These are phyloP conservation scores for Sclerurus mexicanus DNA, from an alignment of 2,113 vertebrate genomes.

Conservation along the genomic window DNA sequence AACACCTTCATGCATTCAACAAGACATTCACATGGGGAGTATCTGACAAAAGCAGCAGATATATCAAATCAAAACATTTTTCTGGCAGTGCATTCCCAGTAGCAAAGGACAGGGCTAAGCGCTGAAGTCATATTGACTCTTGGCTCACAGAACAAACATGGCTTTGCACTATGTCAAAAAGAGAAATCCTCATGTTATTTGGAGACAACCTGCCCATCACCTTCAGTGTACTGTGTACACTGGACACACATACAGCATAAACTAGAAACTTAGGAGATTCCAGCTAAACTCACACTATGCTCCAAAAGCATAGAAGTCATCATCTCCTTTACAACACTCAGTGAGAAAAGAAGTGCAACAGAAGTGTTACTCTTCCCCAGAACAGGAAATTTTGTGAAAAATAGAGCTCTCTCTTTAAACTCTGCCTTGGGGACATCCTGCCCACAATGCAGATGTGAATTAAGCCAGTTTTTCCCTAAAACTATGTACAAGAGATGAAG, in stretches of 20 bases:
- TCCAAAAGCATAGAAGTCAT: fast-evolving
- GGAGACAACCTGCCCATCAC: too few species aligned
- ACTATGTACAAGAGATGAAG: neutral
- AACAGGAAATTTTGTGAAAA: neutral
- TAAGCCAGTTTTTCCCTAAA: neutral
- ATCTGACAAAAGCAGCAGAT: neutral
- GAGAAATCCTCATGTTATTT: neutral
- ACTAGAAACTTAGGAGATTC: neutral
- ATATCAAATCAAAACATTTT: fast-evolving
- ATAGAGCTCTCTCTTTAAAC: neutral
- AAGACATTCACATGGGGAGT: fast-evolving
- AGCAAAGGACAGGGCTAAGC: neutral
- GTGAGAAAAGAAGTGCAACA: neutral
- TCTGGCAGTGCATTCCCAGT: neutral
- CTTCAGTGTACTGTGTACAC: too few species aligned
- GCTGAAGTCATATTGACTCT: neutral
- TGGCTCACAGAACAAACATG: neutral
- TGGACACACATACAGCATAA: neutral
- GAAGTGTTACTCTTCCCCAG: neutral
- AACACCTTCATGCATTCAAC: neutral
- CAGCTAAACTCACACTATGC: neutral
- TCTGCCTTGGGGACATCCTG: neutral
- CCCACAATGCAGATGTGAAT: neutral
- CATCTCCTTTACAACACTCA: neutral
- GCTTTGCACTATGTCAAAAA: neutral